Percentiles rank a stretch among this genome's conserved stretches.
These are phyloP conservation scores for Liolophura sinensis DNA, from an alignment of 1,140 invertebrate genomes.

Conservation along the genomic window DNA sequence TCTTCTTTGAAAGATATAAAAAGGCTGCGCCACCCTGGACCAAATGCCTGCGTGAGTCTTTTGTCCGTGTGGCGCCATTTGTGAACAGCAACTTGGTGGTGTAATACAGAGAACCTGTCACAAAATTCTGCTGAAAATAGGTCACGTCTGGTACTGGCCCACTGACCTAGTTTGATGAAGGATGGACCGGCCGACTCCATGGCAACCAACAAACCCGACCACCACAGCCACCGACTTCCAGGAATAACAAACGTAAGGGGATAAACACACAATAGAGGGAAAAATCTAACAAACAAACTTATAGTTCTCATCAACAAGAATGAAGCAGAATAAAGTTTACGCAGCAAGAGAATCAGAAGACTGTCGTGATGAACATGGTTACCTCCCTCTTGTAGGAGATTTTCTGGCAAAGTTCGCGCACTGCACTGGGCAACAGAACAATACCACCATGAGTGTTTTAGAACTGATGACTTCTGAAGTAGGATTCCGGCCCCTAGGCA, in stretches of 20 bases:
- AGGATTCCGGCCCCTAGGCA: too few relatives aligned
- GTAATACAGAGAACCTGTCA: conserved; percentile 54
- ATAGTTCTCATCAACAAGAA: conserved; percentile 18
- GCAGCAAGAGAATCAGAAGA: too few relatives aligned
- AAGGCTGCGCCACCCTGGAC: conserved; percentile 28
- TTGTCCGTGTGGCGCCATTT: conserved; percentile 40
- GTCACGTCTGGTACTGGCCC: conserved; percentile 61
- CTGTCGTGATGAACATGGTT: too few relatives aligned
- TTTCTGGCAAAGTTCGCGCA: too few relatives aligned
- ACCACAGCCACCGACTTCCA: conserved; percentile 17
- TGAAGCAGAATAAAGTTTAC: conserved; percentile 8
- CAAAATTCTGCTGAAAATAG: conserved; percentile 61
- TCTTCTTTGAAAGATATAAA: conserved; percentile 43
- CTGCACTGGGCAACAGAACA: too few relatives aligned
- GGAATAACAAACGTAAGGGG: conserved; percentile 21
- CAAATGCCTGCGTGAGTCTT: conserved; percentile 22
- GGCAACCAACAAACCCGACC: conserved; percentile 16
- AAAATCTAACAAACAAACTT: conserved; percentile 19
- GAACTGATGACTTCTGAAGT: too few relatives aligned
- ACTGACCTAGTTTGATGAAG: conserved; percentile 64
- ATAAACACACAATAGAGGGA: conserved; percentile 24
- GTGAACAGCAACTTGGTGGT: conserved; percentile 53
- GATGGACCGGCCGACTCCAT: conserved; percentile 61
- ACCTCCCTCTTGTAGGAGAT: too few relatives aligned
- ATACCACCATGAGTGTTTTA: too few relatives aligned